Base-by-base conservation (phyloP, 2,113 vertebrate species). In the Poecilia latipinna region DNA sequence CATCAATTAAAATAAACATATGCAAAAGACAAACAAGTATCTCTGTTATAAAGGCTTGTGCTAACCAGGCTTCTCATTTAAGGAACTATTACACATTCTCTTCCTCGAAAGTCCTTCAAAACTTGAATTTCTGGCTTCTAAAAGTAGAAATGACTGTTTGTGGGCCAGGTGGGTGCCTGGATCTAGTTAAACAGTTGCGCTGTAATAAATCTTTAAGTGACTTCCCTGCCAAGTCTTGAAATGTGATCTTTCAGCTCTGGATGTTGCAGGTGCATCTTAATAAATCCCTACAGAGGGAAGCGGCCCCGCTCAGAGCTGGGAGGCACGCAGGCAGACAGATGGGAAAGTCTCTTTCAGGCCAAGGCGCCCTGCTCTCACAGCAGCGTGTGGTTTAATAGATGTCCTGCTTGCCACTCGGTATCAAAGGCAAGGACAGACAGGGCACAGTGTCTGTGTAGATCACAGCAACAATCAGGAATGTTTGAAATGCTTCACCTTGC, bases 241-340 rank as follows among this genome's bases (percentile, higher is more conserved):
- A 51, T 44, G 24, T 76, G 28, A 61, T 74, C 70, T 62, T 79
- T 62, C 68, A 39, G 31, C n/a, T 15, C 61, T 74, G 70, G n/a
- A 78, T 64, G 32, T 26, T 84, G 82, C 84, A 85, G 78, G 84
- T 85, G 77, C 75, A 80, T 10, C 69, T 80, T 68, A 54, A 84
- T 78, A 90, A 90, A 86, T 78, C 88, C 86, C 79, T 31, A 26
- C 66, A 63, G 85, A 89, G 75, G 71, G 65, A 42, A 71, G 72
- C 67, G 70, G 74, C 61, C 85, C 64, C 76, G 88, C 80, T 85
- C 86, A 80, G 83, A 28, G 51, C 62, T 31, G 48, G 61, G 61
- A 60, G 29, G 71, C 61, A 24, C 69, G 51, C 68, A 80, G 67
- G 75, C 79, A 80, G 83, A 72, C 86, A 86, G 84, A 86, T 78